Evolutionary conservation across 2,113 vertebrate genomes (phyloP), one percentile per base, ranked within the genome.

Genomic region (Pollachius pollachius): DNA sequence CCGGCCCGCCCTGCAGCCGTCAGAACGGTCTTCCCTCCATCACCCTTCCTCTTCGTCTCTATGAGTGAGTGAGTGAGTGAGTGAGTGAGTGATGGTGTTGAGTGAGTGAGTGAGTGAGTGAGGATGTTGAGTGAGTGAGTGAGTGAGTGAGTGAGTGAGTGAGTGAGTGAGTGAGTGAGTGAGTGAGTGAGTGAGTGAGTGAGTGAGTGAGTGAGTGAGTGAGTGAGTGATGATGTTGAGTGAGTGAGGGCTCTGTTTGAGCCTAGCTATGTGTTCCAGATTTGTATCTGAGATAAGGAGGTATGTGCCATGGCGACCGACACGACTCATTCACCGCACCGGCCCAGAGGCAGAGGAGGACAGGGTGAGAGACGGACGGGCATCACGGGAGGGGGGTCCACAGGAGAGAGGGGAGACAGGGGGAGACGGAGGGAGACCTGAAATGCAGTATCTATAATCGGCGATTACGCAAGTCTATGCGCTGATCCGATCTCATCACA

Each of bases 241-340:
- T 18, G 48, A 41, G 6, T 27, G 52, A 17, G 65, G 15, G 59
- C 12, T 34, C 48, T 17, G 54, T 72, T 13, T 61, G 30, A 86
- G 65, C 62, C 48, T 57, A 70, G 73, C 71, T 76, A 82, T 63
- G 78, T 57, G 69, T 84, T 85, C 69, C n/a, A 23, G 62, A 30
- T 73, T 78, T 76, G 52, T 56, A 73, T 64, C 52, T 6, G 68
- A 69, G 80, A 85, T 76, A 73, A 76, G 78, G 78, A 1, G 66
- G 79, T 73, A 77, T 68, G 70, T 75, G n/a, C 30, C 30, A 34
- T 34, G 30, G 30, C 30, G 30, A 34, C 30, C 30, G 3, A 23
- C 23, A 23, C 23, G 23, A 23, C 71, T 87, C 78, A 77, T 82
- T 90, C 81, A 85, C 69, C 76, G 81, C 70, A 56, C 52, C 64